These are phyloP conservation scores for Drosophila sulfurigaster DNA, from an alignment of 1,140 invertebrate species.

Conservation along the genomic window DNA sequence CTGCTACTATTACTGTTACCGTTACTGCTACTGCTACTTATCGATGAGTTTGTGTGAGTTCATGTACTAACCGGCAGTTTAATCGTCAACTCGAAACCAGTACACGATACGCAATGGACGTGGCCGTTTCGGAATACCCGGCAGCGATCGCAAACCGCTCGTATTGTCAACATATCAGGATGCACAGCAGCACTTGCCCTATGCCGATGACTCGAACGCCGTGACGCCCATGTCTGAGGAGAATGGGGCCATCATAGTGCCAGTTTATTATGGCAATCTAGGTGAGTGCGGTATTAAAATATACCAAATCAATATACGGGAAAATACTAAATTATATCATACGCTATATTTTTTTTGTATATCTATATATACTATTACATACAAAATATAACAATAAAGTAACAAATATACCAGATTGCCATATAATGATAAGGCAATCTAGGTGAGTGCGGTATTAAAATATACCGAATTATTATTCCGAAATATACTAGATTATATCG, in stretches of 20 bases:
- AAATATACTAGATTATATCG: too few relatives aligned
- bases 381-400: too few relatives aligned
- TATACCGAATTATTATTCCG: too few relatives aligned
- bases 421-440: too few relatives aligned
- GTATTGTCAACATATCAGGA: constrained; percentile 97
- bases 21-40: constrained; percentile 34
- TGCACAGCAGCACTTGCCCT: constrained; percentile 97
- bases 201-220: constrained; percentile 98
- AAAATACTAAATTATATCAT: too few relatives aligned
- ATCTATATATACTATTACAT: too few relatives aligned
- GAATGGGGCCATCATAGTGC: constrained; percentile 96
- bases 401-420: too few relatives aligned
- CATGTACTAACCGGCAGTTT: constrained; percentile 57
- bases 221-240: constrained; percentile 99
- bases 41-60: constrained; percentile 25
- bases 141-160: constrained; percentile 95
- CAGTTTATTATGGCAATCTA: constrained; percentile 93
- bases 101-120: constrained; percentile 92
- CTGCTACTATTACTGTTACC: constrained; percentile 25
- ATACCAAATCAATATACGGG: too few relatives aligned
- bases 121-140: constrained; percentile 88
- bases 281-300: constrained; percentile 82
- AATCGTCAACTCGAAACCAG: constrained; percentile 47
- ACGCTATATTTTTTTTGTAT: too few relatives aligned
- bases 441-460: too few relatives aligned